phyloP scores from a whole-genome alignment of 2,113 vertebrate genomes.

The Serilophus lunatus region DNA sequence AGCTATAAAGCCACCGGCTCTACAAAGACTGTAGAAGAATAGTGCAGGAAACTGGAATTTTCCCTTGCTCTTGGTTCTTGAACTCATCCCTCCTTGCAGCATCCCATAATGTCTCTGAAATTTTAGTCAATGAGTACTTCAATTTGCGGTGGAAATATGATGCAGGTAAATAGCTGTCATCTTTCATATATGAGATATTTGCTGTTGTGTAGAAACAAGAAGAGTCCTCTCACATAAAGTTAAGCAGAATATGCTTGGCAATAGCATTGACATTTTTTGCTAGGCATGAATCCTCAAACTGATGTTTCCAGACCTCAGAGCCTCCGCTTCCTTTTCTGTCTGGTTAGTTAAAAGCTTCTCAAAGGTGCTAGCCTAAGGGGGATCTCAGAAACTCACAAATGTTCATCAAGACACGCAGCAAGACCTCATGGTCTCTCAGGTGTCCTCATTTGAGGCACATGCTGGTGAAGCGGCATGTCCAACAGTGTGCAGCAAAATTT shows the following conservation, averaged over 20 bases:
- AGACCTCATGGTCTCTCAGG: neutral
- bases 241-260: neutral
- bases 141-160: neutral
- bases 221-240: neutral
- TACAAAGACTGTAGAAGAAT: neutral
- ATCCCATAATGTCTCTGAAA: neutral
- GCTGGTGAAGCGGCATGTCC: neutral
- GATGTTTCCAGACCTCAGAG: conserved; percentile 22
- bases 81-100: neutral
- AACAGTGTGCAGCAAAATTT: neutral
- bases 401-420: neutral
- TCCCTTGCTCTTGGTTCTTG: neutral
- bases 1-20: neutral
- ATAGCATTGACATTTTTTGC: neutral
- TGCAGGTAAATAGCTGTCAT: neutral
- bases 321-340: neutral
- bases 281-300: neutral
- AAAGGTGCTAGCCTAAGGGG: neutral
- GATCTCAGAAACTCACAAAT: neutral
- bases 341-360: conserved; percentile 2
- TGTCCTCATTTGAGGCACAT: neutral
- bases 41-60: neutral
- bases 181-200: neutral
- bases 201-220: neutral
- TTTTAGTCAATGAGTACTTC: neutral